Evolutionary conservation across 2,113 vertebrate species (phyloP), one percentile per base, ranked within the genome.

Genomic region (Strix aluco): DNA sequence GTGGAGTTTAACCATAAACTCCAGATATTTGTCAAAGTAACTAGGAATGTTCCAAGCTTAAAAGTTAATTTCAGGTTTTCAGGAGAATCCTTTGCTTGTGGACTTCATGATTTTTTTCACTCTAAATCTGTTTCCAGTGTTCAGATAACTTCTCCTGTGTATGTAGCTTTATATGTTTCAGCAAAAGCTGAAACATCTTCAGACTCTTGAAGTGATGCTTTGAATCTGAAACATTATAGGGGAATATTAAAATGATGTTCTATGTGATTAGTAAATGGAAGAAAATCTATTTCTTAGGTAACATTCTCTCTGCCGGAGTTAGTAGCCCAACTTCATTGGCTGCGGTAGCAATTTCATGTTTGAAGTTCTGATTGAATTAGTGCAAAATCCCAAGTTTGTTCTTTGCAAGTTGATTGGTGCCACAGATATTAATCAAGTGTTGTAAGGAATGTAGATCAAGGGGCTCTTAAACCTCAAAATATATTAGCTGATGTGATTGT

Each of bases 341-440:
- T 57, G 34, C 65, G 26, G 11, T 25, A 46, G 42, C 52, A 59
- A 1, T 42, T 59, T 74, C 7, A 16, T 2, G 0, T 20, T 4
- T 8, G 23, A 17, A 80, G 40, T 52, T 70, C 9, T 38, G 27
- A 20, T 5, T 32, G 29, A 58, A 18, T 46, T 83, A 21, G 46
- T 51, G 22, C n/a, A 57, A 69, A 93, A 75, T 61, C 25, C 30
- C 5, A 7, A 2, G 21, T 1, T 44, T 34, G 15, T 38, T 72
- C 20, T 49, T 63, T 59, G 30, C 36, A 16, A 8, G 40, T 49
- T 80, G n/a, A 8, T 58, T 81, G 23, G 44, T 52, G 29, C 30
- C 19, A 15, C 18, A 20, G 49, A 32, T 90, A 6, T 11, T 3
- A 72, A 15, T 47, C 0, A 7, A 65, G 46, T 6, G 0, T 66